Percentiles rank a stretch among this genome's conserved stretches.
phyloP scores from a whole-genome alignment of 2,113 vertebrate genomes.

The Lycaon pictus region DNA sequence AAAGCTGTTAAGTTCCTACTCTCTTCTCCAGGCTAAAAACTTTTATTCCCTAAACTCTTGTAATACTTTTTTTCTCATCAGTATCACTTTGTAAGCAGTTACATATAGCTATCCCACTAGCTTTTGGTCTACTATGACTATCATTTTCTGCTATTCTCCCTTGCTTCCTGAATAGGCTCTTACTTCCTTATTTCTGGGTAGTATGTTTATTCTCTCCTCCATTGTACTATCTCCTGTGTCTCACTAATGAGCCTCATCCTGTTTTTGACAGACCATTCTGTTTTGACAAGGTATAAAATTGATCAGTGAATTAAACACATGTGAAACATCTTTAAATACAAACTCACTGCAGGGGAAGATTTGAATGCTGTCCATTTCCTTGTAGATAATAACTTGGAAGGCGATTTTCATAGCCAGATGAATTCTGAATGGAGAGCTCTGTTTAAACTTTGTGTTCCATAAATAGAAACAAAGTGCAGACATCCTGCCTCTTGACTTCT shows the following conservation, averaged over 20 bases:
- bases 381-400: constrained; percentile 64
- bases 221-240: constrained; percentile 51
- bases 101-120: neutral
- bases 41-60: neutral
- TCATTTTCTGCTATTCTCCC: constrained; percentile 60
- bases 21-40: neutral
- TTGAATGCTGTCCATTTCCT: constrained; percentile 46
- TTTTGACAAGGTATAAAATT: constrained; percentile 78
- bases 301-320: constrained; percentile 62
- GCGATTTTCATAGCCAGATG: constrained; percentile 41
- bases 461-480: constrained; percentile 74
- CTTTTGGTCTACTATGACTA: neutral
- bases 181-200: constrained; percentile 61
- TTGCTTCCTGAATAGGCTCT: constrained; percentile 70
- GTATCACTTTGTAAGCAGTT: constrained; percentile 8
- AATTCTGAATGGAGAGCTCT: constrained; percentile 70
- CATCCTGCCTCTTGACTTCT: constrained; percentile 71
- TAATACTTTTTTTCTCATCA: neutral
- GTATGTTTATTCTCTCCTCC: constrained; percentile 70
- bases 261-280: constrained; percentile 76
- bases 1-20: neutral
- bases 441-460: constrained; percentile 60
- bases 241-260: constrained; percentile 78
- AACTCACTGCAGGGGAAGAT: constrained; percentile 30
- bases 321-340: constrained; percentile 56